Conservation (phyloP, 2,797 vertebrate species). For the Acipenser transmontanus region DNA sequence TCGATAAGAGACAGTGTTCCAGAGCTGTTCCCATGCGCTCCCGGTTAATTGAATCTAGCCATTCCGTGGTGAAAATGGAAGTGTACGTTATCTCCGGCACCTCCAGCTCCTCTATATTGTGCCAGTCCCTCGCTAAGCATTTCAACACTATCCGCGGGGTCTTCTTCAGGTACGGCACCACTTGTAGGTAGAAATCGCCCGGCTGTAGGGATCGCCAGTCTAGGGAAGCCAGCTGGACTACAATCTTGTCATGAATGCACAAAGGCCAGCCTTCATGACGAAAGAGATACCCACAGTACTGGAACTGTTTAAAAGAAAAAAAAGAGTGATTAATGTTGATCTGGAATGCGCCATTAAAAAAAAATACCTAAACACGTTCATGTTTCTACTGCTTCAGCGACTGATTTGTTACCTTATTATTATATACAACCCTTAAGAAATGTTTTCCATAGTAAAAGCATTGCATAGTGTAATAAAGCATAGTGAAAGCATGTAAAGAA, state of each 20-base stretch:
- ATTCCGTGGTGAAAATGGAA: slow-evolving; percentile 73
- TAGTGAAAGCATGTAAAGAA: too few relatives aligned
- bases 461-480: too few relatives aligned
- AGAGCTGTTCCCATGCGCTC: slow-evolving; percentile 54
- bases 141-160: slow-evolving; percentile 60
- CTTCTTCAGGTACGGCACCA: slow-evolving; percentile 51
- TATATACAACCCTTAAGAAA: too few relatives aligned
- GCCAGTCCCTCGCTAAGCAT: slow-evolving; percentile 52
- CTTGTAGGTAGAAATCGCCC: slow-evolving; percentile 71
- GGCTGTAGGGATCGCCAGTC: slow-evolving; percentile 55
- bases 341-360: too few relatives aligned
- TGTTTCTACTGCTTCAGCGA: too few relatives aligned
- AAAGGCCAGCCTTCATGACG: slow-evolving; percentile 67
- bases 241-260: slow-evolving; percentile 66
- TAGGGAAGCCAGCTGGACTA: slow-evolving; percentile 69
- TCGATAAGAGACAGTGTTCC: slow-evolving; percentile 65
- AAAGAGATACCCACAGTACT: slow-evolving; percentile 57
- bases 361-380: too few relatives aligned
- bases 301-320: slow-evolving; percentile 37
- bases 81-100: slow-evolving; percentile 54
- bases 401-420: too few relatives aligned
- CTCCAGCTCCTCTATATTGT: slow-evolving; percentile 63
- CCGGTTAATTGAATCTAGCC: slow-evolving; percentile 70
- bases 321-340: too few relatives aligned
- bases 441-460: too few relatives aligned